Evolutionary conservation across 92 coral and sea anemone species (phyloP), one percentile per base, ranked within the genome.

Genomic region (Siderastrea siderea): DNA sequence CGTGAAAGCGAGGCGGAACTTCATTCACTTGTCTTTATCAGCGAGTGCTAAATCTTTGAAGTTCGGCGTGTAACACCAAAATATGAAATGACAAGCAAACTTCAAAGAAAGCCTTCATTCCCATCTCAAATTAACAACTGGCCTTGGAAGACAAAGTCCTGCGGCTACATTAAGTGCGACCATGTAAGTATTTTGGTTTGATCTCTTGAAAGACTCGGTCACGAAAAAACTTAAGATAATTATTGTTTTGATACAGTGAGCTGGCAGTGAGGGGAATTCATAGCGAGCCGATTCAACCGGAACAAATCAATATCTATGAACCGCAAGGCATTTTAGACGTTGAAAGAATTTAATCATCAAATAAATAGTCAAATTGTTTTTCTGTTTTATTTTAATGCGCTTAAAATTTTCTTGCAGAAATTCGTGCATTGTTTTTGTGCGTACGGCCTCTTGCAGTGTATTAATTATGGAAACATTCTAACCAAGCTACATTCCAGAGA

Each of bases 61-160:
- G 48, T 59, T 16, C 5, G 19, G 72, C 46, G 3, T 14, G 71
- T 6, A 64, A 51, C 60, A 74, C 3, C 68, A 51, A 72, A 84
- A 82, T 60, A 84, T 84, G 87, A 72, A 84, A 84, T 84, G 87
- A 73, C 87, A 47, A 84, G 87, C 80, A 84, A 74, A 84, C 73
- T 84, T 46, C 72, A 84, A 62, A 84, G 87, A 84, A 74, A 72
- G 71, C 80, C 79, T 58, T 80, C 58, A 72, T 73, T 50, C 73
- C 67, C 80, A 45, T 45, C 80, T 53, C 70, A 74, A 74, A 73
- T 49, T 51, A 74, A 49, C 74, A 84, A 72, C 16, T 84, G 87
- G 87, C 16, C 73, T 26, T 84, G 87, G 87, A 84, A 74, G 64
- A 6, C 80, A 51, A 84, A 68, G 74, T 73, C 61, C 11, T 84